Evolutionary conservation across 2,797 vertebrate genomes (phyloP), one percentile per base, ranked within the genome.

Genomic region (Hafferia zeledoni): DNA sequence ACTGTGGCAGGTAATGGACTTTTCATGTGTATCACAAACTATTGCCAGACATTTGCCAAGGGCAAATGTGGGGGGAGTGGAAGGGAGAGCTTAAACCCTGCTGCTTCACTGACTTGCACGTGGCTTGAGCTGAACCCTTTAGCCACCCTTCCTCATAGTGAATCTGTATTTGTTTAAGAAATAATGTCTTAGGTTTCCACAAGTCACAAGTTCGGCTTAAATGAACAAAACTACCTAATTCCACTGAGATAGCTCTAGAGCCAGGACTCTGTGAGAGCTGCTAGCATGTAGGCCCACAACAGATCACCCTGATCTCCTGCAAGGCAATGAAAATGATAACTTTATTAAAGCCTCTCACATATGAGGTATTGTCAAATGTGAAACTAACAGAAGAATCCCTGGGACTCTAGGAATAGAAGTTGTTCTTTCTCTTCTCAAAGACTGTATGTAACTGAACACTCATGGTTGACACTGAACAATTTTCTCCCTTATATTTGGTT

Each of bases 1-100:
- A 99, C 98, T 99, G 99, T 61, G 99, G 99, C 97, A 99, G 99
- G 99, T 99, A 96, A 91, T 43, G 68, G 11, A 4, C 49, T 41
- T 41, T 33, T 9, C 31, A 2, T 2, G 13, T 31, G 2, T 16
- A 24, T 7, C 69, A 52, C 7, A 0, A 25, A 11, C 30, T 47
- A 3, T 5, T 85, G 41, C 57, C 68, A 67, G 72, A 9, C 1
- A 1, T 52, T 44, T 81, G 61, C 46, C 41, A 67, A 82, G 14
- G 44, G n/a, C 52, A 68, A 68, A 63, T 12, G 9, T 6, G 37
- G 5, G 41, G 11, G 69, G 67, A 15, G 13, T 9, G 28, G 20
- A n/a, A 76, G 46, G 13, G 24, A 72, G 16, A 15, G 23, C 17
- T 10, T 17, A 81, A 83, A 64, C 30, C 8, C 23, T 49, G 13